Percentiles rank a stretch among this genome's conserved stretches.
Conservation (phyloP, 2,888 invertebrate genomes). For the Metacarcinus magister region DNA sequence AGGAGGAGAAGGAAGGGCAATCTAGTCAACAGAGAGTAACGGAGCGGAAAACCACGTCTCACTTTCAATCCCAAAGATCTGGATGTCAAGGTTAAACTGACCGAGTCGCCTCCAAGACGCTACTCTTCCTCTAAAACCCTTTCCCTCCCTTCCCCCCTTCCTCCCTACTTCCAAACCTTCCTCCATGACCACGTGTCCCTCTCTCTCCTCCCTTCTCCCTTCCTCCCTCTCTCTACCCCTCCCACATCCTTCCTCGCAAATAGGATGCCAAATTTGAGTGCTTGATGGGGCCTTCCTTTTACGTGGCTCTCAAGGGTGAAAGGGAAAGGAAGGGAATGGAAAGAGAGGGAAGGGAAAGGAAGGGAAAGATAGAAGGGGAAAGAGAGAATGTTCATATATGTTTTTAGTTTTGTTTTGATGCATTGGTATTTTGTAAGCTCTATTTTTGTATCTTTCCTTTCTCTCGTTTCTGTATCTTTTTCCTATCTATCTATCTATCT, state of each 20-base stretch:
- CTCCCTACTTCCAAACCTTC: not conserved
- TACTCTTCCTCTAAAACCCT: not conserved
- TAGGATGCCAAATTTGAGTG: constrained; percentile 7
- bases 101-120: not conserved
- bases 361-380: not conserved
- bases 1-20: not conserved
- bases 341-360: not conserved
- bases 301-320: not conserved
- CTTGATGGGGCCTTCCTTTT: constrained; percentile 7
- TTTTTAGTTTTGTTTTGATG: too few species aligned
- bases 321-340: not conserved
- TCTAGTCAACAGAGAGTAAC: not conserved
- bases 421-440: too few species aligned
- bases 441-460: too few species aligned
- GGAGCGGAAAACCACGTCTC: not conserved
- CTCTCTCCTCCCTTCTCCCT: not conserved
- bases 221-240: not conserved
- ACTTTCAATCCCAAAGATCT: not conserved
- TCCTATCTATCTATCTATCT: too few species aligned
- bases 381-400: not conserved
- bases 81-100: not conserved
- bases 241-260: not conserved
- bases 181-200: not conserved
- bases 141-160: not conserved
- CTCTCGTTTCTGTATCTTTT: too few species aligned